Conservation (phyloP, 1,140 invertebrate genomes). For the Lepidostoma basale region DNA sequence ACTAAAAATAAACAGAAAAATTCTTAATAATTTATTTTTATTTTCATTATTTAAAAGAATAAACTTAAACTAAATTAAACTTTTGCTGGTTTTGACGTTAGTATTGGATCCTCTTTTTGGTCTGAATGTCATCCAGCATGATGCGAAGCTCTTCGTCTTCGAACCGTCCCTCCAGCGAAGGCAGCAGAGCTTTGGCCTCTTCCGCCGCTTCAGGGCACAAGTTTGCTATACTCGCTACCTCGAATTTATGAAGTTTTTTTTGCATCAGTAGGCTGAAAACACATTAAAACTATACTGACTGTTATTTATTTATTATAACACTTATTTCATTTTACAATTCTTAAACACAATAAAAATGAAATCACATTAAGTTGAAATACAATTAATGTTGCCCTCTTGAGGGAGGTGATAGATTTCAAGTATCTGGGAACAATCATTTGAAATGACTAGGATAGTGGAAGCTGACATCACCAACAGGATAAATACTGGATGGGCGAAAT, state of each 20-base stretch:
- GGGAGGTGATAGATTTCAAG: too few relatives aligned
- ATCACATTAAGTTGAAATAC: too few relatives aligned
- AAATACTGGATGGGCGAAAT: too few relatives aligned
- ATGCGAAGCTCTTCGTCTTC: slow-evolving; percentile 95
- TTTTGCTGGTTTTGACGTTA: slow-evolving; percentile 58
- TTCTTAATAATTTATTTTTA: too few relatives aligned
- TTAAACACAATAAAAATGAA: too few relatives aligned
- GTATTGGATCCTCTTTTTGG: slow-evolving; percentile 96
- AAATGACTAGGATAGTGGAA: too few relatives aligned
- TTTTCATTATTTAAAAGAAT: too few relatives aligned
- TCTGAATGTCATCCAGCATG: slow-evolving; percentile 96
- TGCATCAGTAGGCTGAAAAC: slow-evolving; percentile 84
- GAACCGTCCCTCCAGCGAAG: slow-evolving; percentile 92
- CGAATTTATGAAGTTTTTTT: slow-evolving; percentile 98
- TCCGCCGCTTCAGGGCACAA: slow-evolving; percentile 97
- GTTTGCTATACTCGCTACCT: slow-evolving; percentile 96
- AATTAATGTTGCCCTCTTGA: too few relatives aligned
- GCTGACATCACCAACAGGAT: too few relatives aligned
- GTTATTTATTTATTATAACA: background rate
- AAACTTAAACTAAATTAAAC: background rate
- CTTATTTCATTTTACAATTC: background rate
- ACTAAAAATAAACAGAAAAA: too few relatives aligned
- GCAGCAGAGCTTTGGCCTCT: slow-evolving; percentile 96
- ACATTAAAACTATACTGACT: background rate
- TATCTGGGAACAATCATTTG: too few relatives aligned